Conservation (phyloP, 2,113 vertebrate species). For the Rhagologus leucostigma region DNA sequence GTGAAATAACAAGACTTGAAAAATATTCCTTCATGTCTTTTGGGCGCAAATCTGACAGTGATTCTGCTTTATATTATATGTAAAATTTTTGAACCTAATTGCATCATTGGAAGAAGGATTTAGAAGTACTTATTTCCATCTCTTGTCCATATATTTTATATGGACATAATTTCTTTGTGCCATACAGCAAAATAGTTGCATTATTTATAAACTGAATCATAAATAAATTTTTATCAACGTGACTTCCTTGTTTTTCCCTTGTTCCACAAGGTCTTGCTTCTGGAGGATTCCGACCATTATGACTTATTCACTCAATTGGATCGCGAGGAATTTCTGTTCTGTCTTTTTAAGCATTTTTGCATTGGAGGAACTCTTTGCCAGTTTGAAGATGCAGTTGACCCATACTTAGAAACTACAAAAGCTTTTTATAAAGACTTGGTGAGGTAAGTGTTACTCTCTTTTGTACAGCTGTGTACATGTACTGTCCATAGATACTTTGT, state of each 20-base stretch:
- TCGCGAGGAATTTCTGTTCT: constrained; percentile 88
- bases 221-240: background rate
- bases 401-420: constrained; percentile 87
- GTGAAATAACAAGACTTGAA: background rate
- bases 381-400: constrained; percentile 85
- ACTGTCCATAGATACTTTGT: background rate
- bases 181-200: background rate
- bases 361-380: constrained; percentile 91
- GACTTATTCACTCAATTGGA: constrained; percentile 75
- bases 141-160: background rate
- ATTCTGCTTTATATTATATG: background rate
- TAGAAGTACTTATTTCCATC: background rate
- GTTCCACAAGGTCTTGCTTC: constrained; percentile 80
- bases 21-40: background rate
- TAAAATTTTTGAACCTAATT: background rate
- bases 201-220: background rate
- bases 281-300: constrained; percentile 86
- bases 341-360: constrained; percentile 92
- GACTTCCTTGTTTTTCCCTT: background rate
- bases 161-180: background rate
- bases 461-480: background rate
- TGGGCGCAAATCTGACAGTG: background rate
- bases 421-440: constrained; percentile 91
- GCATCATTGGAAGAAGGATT: background rate
- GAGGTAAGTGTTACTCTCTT: constrained; percentile 73